Base-by-base conservation (phyloP, 2,797 vertebrate species). In the Eulemur mongoz region DNA sequence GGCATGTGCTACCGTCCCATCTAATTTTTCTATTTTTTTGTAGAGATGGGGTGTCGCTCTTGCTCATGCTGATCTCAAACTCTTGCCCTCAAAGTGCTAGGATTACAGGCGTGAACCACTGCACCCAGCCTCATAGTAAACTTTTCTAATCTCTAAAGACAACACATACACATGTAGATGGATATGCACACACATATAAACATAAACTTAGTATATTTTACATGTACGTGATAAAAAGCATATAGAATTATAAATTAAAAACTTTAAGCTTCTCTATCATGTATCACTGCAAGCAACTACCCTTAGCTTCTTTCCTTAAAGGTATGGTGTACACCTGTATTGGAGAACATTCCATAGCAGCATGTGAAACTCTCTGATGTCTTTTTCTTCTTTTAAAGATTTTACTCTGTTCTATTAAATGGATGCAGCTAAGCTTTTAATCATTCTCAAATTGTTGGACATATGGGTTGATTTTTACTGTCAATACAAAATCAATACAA, bases 211-310 rank as follows among this genome's bases (percentile, higher is more conserved):
- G 45, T 75, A 6, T 30, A 82, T 65, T 15, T 70, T 65, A 79
- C 45, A 59, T 69, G 2, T 13, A 54, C 13, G 83, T 57, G 18
- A 91, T 79, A 50, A 85, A 78, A 70, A 73, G 5, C 18, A 83
- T 38, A 75, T 69, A 7, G 91, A 96, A 91, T 59, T 91, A 80
- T 45, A 48, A 78, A 88, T 80, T 65, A 54, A 63, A 82, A 78
- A 54, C 15, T 61, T 91, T 72, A 90, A 67, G 27, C 9, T 93
- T 93, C 27, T 79, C 23, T 38, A 40, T 88, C 23, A 54, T 43
- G 27, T 45, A 4, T 92, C 57, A 63, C 30, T 89, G 30, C 20
- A 95, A 63, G 30, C 23, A 95, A 61, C 6, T n/a, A 84, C 73
- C 59, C 25, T 86, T 78, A 87, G 7, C 72, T 96, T 35, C 35